These are phyloP conservation scores for Chiroxiphia lanceolata DNA, from an alignment of 2,797 vertebrate species.

Conservation along the genomic window DNA sequence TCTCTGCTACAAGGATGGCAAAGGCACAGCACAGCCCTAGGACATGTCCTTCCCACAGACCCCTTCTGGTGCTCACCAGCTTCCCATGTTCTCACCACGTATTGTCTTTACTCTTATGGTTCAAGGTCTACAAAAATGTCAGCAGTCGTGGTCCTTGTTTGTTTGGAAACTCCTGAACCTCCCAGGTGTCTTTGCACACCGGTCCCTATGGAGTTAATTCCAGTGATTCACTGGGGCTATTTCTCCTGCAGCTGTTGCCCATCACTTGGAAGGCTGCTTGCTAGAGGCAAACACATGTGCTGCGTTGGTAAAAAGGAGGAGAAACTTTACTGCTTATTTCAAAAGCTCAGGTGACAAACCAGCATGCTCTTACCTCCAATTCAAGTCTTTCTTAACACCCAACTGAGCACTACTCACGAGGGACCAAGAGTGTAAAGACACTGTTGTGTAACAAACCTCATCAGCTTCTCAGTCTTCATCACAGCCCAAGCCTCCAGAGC, in stretches of 20 bases:
- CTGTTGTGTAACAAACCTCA: neutral
- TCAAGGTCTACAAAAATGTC: rapidly evolving
- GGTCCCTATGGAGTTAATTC: neutral
- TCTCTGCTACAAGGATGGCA: neutral
- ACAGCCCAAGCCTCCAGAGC: rapidly evolving
- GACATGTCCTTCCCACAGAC: neutral
- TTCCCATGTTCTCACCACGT: rapidly evolving
- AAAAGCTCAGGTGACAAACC: neutral
- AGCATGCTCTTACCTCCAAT: neutral
- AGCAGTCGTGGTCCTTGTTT: neutral
- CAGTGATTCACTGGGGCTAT: neutral
- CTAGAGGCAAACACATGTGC: neutral
- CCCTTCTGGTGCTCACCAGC: neutral
- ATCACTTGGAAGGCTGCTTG: neutral
- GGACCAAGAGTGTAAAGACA: neutral
- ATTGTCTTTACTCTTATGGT: neutral
- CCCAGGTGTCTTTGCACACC: neutral
- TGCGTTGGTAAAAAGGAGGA: neutral
- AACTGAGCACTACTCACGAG: neutral
- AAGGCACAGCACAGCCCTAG: neutral
- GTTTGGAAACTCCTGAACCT: neutral
- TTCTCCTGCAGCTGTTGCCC: neutral
- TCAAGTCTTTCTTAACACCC: neutral
- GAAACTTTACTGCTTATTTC: neutral
- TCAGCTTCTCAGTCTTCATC: neutral